A percentile compares a stretch with the other conserved stretches of the same genome.
Evolutionary conservation across 2,888 invertebrate species (phyloP).

Genomic region (Auanema freiburgensis): DNA sequence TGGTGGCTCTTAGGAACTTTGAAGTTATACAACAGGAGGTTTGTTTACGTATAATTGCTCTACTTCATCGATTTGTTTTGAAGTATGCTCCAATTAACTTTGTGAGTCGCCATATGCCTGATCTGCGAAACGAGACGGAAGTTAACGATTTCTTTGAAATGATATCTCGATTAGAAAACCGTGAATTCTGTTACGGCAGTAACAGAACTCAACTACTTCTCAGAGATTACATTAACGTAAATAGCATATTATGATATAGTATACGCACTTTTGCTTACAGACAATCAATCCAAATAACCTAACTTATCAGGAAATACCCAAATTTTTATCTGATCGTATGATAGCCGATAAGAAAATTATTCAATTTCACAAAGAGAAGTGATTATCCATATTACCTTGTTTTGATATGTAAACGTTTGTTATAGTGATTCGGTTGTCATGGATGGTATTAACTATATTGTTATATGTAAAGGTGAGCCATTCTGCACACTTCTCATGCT

Average conservation of each 20-base stretch:
- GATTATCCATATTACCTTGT: constrained; percentile 4
- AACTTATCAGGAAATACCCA: constrained; percentile 12
- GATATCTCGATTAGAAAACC: constrained; percentile 38
- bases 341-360: constrained; percentile 15
- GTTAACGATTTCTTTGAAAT: constrained; percentile 35
- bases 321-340: constrained; percentile 14
- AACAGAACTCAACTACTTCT: constrained; percentile 44
- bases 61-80: constrained; percentile 9
- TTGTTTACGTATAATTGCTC: neutral
- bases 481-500: too few species aligned
- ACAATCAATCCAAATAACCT: constrained; percentile 2
- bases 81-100: constrained; percentile 57
- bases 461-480: constrained; percentile 38
- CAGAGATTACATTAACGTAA: constrained; percentile 39
- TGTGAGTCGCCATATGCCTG: constrained; percentile 46
- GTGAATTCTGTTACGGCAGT: constrained; percentile 38
- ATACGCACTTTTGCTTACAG: neutral
- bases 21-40: constrained; percentile 46
- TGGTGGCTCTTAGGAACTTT: constrained; percentile 41
- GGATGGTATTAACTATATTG: constrained; percentile 49
- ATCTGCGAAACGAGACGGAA: constrained; percentile 34
- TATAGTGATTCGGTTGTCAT: constrained; percentile 18
- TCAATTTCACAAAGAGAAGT: constrained; percentile 7
- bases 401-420: constrained; percentile 21
- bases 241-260: neutral